These are phyloP conservation scores for human DNA, from an alignment of 2,113 vertebrate species.

Conservation along the genomic window DNA sequence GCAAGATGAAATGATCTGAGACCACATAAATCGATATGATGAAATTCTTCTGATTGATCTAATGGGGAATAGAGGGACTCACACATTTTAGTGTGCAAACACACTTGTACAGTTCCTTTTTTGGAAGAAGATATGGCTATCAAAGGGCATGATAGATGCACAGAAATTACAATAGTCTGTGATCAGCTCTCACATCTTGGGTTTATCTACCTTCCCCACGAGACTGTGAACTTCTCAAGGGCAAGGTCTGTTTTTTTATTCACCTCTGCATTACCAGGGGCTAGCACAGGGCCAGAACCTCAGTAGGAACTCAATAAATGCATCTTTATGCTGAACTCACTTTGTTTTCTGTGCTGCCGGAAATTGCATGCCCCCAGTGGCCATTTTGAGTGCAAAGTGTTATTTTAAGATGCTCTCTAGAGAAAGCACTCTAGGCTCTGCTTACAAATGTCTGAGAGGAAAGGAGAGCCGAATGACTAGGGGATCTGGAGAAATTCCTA, in stretches of 20 bases:
- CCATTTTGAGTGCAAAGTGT: slow-evolving; percentile 57
- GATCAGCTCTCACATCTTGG: neutral
- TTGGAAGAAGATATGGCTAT: neutral
- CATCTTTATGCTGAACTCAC: neutral
- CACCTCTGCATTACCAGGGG: neutral
- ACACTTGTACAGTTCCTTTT: neutral
- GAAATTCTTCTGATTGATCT: neutral
- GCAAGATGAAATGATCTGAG: neutral
- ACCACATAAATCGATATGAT: neutral
- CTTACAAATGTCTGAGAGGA: neutral
- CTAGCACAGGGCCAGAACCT: neutral
- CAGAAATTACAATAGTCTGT: neutral
- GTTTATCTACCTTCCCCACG: neutral
- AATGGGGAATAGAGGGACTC: neutral
- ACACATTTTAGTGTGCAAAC: neutral
- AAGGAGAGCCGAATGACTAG: neutral
- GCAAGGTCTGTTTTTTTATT: neutral
- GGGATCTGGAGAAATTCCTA: neutral
- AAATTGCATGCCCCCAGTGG: slow-evolving; percentile 54
- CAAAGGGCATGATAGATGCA: neutral
- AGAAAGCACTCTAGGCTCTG: slow-evolving; percentile 16
- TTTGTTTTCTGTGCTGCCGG: slow-evolving; percentile 26
- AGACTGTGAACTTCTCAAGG: neutral
- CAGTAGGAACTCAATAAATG: neutral
- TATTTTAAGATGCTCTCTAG: slow-evolving; percentile 65